Percentiles rank a stretch among this genome's conserved stretches.
phyloP scores from a whole-genome alignment of 2,797 vertebrate genomes.

The Perodicticus potto region DNA sequence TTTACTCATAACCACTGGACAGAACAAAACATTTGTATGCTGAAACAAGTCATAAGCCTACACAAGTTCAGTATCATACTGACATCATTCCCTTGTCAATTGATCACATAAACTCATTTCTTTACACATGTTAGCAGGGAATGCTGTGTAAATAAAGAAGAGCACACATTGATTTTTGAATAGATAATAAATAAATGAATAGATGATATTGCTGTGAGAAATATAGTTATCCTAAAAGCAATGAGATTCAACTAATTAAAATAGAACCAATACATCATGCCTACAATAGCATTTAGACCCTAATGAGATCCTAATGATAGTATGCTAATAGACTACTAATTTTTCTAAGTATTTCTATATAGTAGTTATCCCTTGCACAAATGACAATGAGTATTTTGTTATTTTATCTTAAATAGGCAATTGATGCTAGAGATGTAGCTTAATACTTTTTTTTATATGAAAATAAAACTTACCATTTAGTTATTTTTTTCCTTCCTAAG shows the following conservation, averaged over 20 bases:
- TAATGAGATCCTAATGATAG: not conserved
- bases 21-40: not conserved
- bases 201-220: not conserved
- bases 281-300: conserved; percentile 10
- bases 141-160: not conserved
- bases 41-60: not conserved
- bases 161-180: not conserved
- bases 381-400: not conserved
- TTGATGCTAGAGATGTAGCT: conserved; percentile 5
- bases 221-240: not conserved
- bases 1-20: not conserved
- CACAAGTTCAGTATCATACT: not conserved
- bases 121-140: not conserved
- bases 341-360: conserved; percentile 14
- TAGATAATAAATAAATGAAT: not conserved
- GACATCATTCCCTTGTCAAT: not conserved
- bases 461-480: conserved; percentile 4
- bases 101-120: not conserved
- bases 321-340: not conserved
- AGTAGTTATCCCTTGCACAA: not conserved
- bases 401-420: conserved; percentile 14
- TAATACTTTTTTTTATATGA: not conserved
- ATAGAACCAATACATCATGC: conserved; percentile 24
- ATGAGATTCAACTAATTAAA: conserved; percentile 7
- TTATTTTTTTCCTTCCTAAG: not conserved